These are phyloP conservation scores for Caenorhabditis briggsae DNA, from an alignment of 1,140 invertebrate species.

Conservation along the genomic window DNA sequence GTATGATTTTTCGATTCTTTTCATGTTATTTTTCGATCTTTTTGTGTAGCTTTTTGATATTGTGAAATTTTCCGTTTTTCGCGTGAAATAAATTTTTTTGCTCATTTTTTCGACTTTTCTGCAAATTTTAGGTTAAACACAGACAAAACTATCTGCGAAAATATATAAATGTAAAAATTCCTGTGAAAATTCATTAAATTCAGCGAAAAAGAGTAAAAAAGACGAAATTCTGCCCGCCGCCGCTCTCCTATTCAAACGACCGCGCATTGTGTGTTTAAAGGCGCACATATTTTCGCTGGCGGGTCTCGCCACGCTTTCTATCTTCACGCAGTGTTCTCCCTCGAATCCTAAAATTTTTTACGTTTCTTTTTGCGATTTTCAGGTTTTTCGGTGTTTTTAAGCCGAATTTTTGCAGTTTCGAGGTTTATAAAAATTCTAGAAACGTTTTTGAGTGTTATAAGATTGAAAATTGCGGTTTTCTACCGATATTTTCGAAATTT, in stretches of 20 bases:
- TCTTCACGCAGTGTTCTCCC: background rate
- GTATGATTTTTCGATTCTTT: background rate
- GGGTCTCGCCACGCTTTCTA: conserved; percentile 5
- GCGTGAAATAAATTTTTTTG: background rate
- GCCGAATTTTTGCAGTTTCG: background rate
- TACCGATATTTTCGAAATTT: background rate
- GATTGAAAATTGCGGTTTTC: background rate
- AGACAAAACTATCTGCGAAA: too few species aligned
- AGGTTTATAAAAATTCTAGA: background rate
- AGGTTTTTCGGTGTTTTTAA: conserved; percentile 13
- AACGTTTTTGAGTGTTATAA: background rate
- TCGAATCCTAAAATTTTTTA: conserved; percentile 52
- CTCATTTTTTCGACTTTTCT: background rate
- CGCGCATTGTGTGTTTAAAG: conserved; percentile 42
- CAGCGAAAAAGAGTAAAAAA: background rate
- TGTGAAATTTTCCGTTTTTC: background rate
- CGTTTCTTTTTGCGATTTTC: conserved; percentile 22
- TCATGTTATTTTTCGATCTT: background rate
- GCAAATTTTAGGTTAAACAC: too few species aligned
- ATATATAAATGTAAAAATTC: too few species aligned
- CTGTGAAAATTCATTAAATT: background rate
- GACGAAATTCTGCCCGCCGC: too few species aligned
- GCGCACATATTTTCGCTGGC: background rate
- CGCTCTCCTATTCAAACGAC: background rate
- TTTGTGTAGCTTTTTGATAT: background rate